Evolutionary conservation across 2,888 invertebrate genomes (phyloP).

Genomic region (Heliconius sara): DNA sequence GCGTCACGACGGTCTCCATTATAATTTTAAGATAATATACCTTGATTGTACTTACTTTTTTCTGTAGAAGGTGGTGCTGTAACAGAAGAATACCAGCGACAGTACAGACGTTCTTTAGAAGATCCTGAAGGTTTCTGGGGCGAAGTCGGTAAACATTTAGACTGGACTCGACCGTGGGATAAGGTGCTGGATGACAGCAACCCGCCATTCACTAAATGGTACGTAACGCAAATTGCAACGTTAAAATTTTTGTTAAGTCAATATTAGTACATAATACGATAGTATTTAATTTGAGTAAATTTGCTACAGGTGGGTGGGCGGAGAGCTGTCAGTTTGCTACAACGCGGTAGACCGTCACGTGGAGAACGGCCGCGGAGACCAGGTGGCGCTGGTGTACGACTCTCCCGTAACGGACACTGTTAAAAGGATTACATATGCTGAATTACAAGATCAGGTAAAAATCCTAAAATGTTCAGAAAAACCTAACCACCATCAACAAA

Average conservation of each 20-base stretch:
- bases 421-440: constrained; percentile 90
- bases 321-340: constrained; percentile 95
- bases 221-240: constrained; percentile 54
- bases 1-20: no score
- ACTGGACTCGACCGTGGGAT: constrained; percentile 94
- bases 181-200: constrained; percentile 92
- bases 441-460: constrained; percentile 90
- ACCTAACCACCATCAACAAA: no score
- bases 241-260: background rate
- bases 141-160: constrained; percentile 88
- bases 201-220: constrained; percentile 96
- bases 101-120: constrained; percentile 87
- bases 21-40: no score
- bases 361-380: constrained; percentile 89
- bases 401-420: constrained; percentile 93
- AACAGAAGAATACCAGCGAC: constrained; percentile 84
- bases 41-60: background rate
- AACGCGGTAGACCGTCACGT: constrained; percentile 97
- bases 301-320: constrained; percentile 90
- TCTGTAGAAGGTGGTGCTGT: constrained; percentile 64
- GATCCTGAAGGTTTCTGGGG: constrained; percentile 94
- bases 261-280: background rate
- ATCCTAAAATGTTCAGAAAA: background rate
- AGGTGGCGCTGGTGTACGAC: constrained; percentile 94
- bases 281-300: no score